Percentiles rank a stretch among this genome's conserved stretches.
Conservation (phyloP, 35 echinoderm and acorn worm genomes). For the Nesometra sesokonis region DNA sequence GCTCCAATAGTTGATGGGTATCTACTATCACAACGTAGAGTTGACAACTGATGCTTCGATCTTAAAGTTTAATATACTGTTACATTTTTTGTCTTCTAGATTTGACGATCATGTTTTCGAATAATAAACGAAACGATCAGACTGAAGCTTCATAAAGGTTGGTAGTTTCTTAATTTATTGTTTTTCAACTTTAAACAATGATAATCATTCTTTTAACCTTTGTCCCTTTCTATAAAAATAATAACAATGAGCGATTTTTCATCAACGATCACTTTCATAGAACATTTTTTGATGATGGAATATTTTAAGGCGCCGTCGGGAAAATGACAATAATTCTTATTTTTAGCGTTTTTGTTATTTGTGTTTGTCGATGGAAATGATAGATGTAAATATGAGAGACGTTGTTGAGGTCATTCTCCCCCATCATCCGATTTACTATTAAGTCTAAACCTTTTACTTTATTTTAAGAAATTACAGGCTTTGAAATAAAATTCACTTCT, state of each 20-base stretch:
- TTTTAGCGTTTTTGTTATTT: not conserved
- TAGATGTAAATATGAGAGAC: not conserved
- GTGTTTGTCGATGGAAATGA: not conserved
- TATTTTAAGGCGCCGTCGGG: not conserved
- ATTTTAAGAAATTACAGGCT: too few species aligned
- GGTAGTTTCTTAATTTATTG: not conserved
- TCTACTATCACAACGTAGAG: not conserved
- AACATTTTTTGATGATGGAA: not conserved
- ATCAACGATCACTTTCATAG: not conserved
- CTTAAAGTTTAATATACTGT: not conserved
- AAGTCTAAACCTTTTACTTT: too few species aligned
- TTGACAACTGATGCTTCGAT: not conserved
- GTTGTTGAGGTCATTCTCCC: not conserved
- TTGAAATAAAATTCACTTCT: too few species aligned
- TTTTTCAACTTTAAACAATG: too few species aligned
- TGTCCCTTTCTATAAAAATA: not conserved
- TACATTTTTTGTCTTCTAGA: not conserved
- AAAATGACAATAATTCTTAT: not conserved
- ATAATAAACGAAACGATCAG: not conserved
- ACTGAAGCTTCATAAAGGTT: not conserved
- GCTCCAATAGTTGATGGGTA: not conserved
- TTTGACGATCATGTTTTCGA: not conserved
- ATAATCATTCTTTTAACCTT: not conserved
- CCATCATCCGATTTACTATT: not conserved
- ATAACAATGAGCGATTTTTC: too few species aligned